Base-by-base conservation (phyloP, 2,888 invertebrate species). In the Sinelater perroti region DNA sequence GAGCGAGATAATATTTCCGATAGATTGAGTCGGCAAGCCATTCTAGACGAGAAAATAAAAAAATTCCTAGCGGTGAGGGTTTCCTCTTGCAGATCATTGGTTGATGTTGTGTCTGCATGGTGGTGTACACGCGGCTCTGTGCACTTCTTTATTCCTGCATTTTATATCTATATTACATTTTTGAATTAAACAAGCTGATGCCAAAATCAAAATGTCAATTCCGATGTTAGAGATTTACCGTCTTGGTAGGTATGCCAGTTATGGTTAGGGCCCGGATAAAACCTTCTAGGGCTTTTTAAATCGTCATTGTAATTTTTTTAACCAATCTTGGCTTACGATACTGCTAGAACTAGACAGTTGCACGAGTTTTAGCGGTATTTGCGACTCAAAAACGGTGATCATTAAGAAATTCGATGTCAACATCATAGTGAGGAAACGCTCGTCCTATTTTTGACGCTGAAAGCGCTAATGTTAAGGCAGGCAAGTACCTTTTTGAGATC, bases 21-120 rank as follows among this genome's bases (percentile, higher is more conserved):
- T 80, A 85, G 86, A 79, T 85, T 87, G 80, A 90, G 89, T 85
- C 89, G 89, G 74, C 90, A 90, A 79, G 91, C 91, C 81, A 89
- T 92, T 80, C 87, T 93, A 82, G 91, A 92, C 80, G 91, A 93
- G 83, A 92, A 93, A 87, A 93, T 93, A 83, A 90, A 93, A 88
- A 93, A 91, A 81, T 94, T 93, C 82, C 83, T 93, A 83, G 92
- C 92, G 91, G 94, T 94, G 90, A 85, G 85, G 79, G 60, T 64
- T 62, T 61, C 55, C 60, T 63, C 49, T 61, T 61, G 56, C 54
- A 56, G 59, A 56, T 64, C 62, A 47, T 60, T 68, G 64, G 54
- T 63, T 66, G 65, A 60, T 65, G 63, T 64, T 63, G 65, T 68
- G 62, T 69, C 70, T 76, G 74, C 75, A 75, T 76, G 75, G 69